A percentile compares a stretch with the other conserved stretches of the same genome.
Evolutionary conservation across 2,797 vertebrate genomes (phyloP).

Genomic region (Tapera naevia): DNA sequence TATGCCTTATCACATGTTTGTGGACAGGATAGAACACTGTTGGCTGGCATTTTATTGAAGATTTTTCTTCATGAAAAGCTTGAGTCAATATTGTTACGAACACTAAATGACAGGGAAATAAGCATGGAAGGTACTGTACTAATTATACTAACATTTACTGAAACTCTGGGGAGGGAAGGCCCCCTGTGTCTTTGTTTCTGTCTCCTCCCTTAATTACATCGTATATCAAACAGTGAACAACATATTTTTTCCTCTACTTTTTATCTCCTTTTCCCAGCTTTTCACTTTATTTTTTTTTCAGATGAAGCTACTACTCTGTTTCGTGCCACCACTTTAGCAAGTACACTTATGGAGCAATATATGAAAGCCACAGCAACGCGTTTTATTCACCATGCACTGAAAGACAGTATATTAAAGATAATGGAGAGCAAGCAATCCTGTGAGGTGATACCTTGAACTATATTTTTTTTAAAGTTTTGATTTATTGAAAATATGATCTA

Average conservation of each 20-base stretch:
- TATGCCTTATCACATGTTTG: constrained; percentile 94
- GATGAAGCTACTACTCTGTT: constrained; percentile 97
- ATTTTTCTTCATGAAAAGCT: constrained; percentile 93
- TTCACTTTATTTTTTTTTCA: constrained; percentile 62
- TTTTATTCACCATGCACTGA: constrained; percentile 94
- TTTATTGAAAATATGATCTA: not conserved
- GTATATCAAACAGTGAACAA: not conserved
- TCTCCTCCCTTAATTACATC: not conserved
- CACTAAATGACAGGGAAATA: constrained; percentile 93
- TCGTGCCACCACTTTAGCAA: constrained; percentile 95
- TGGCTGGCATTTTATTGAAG: constrained; percentile 89
- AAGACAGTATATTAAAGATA: constrained; percentile 94
- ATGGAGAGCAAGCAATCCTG: constrained; percentile 99
- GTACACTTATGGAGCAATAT: constrained; percentile 98
- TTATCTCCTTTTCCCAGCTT: not conserved
- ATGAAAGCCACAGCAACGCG: constrained; percentile 97
- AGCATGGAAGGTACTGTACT: constrained; percentile 87
- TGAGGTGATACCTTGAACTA: constrained; percentile 81
- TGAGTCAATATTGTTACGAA: constrained; percentile 89
- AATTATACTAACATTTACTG: not conserved
- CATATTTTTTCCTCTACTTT: not conserved
- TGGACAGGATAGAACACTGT: constrained; percentile 92
- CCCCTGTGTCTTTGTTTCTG: not conserved
- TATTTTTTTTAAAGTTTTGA: not conserved
- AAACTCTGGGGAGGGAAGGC: not conserved